Evolutionary conservation across 1,140 invertebrate genomes (phyloP), one percentile per base, ranked within the genome.

Genomic region (Aporrectodea caliginosa): DNA sequence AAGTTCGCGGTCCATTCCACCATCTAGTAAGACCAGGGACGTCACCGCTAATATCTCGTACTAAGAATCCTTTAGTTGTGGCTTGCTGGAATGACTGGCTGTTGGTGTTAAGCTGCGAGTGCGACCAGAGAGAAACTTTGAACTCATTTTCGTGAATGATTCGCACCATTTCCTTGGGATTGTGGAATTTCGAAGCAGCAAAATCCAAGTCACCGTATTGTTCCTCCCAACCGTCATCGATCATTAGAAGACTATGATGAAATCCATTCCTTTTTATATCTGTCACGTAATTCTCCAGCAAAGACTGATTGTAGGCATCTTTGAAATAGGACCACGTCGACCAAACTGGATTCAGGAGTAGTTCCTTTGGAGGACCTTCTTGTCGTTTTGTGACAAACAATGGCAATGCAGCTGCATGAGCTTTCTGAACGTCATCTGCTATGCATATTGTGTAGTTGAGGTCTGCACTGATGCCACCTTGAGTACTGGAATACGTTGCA

Each of bases 221-320:
- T 32, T 90, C 91, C 85, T 95, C 94, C 94, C 94, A 97, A 2
- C 92, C 91, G 84, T 96, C 95, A 84, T 96, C 95, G 70, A 97
- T 93, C 89, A 96, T 94, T 2, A 96, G 82, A 82, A 94, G 93
- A 79, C 93, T 93, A 84, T 92, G 78, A 70, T 91, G 88, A 81
- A 94, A 95, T 0, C 90, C 91, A 83, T 92, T 83, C 0, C 88
- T 83, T 0, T 89, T 80, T 43, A 96, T 94, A 14, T 80, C n/a
- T 27, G 27, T 35, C 16, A 32, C 71, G 16, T 35, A 80, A 1
- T 35, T 22, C 75, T 79, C 12, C 0, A 95, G 90, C 30, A 90
- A 89, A 0, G 82, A 80, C 35, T 93, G 91, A 83, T 91, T 90
- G 1, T 96, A 91, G 16, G 82, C 69, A 32, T 80, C 82, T 58